phyloP scores from a whole-genome alignment of 2,888 invertebrate species.

The Leptarthrus brevirostris region DNA sequence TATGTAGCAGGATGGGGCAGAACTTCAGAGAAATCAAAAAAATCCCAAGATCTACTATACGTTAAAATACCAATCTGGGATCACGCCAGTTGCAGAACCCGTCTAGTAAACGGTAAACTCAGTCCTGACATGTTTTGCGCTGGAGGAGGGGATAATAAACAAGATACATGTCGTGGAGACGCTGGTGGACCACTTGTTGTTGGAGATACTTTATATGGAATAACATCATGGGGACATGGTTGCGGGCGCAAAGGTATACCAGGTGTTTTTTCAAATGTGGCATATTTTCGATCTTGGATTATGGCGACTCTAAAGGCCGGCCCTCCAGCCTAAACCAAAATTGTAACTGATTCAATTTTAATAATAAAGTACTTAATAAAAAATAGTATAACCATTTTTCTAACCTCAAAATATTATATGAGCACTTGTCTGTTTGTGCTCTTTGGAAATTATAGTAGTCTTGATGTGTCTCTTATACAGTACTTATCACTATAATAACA shows the following conservation, averaged over 20 bases:
- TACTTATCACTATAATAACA: too few species aligned
- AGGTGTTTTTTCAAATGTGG: constrained; percentile 3
- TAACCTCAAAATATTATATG: too few species aligned
- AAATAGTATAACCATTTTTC: too few species aligned
- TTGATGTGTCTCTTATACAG: too few species aligned
- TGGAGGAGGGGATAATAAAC: not conserved
- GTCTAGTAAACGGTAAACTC: not conserved
- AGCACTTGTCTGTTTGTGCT: too few species aligned
- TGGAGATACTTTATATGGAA: not conserved
- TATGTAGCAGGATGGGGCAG: not conserved
- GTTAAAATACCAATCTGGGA: not conserved
- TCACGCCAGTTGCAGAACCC: not conserved
- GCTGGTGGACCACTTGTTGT: constrained; percentile 33
- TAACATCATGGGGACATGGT: constrained; percentile 19
- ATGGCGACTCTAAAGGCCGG: not conserved
- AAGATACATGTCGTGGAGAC: constrained; percentile 41
- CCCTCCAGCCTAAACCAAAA: too few species aligned
- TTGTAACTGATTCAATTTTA: too few species aligned
- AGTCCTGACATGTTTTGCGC: constrained; percentile 6
- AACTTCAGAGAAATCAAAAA: not conserved
- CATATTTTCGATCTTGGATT: not conserved
- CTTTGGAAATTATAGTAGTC: too few species aligned
- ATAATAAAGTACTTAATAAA: too few species aligned
- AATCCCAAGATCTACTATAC: not conserved
- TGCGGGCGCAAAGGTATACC: not conserved